phyloP scores from a whole-genome alignment of 2,113 vertebrate species.

The Lasiurus borealis region DNA sequence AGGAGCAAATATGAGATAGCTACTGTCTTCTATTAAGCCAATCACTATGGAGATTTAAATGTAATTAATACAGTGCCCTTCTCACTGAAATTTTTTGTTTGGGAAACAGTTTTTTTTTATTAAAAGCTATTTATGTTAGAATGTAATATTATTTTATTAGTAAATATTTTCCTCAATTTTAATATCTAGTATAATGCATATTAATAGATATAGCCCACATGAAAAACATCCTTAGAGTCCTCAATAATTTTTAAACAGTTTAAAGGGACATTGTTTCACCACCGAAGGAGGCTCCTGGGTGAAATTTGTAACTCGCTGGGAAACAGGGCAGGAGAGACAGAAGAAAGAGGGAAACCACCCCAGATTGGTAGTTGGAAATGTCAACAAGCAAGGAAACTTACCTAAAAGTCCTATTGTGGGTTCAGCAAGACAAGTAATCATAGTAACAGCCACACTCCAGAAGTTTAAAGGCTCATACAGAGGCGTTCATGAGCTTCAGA shows the following conservation, averaged over 20 bases:
- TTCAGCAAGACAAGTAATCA: neutral
- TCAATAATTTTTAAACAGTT: neutral
- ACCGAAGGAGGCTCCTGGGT: neutral
- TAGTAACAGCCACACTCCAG: neutral
- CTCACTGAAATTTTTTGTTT: neutral
- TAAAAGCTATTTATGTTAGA: neutral
- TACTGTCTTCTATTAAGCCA: neutral
- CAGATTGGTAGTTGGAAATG: neutral
- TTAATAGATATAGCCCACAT: neutral
- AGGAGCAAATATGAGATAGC: neutral
- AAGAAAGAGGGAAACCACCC: neutral
- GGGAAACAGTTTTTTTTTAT: neutral
- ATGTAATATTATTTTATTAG: neutral
- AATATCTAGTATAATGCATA: neutral
- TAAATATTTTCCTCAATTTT: neutral
- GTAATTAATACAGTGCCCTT: neutral
- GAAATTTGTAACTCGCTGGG: neutral
- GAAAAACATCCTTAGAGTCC: neutral
- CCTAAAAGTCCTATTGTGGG: neutral
- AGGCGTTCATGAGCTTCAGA: neutral
- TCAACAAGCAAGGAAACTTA: neutral
- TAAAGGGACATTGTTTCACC: neutral
- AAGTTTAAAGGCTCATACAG: neutral
- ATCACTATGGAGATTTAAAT: neutral
- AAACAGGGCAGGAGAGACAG: neutral